These are phyloP conservation scores for Terrapene triunguis DNA, from an alignment of 2,113 vertebrate genomes.

Conservation along the genomic window DNA sequence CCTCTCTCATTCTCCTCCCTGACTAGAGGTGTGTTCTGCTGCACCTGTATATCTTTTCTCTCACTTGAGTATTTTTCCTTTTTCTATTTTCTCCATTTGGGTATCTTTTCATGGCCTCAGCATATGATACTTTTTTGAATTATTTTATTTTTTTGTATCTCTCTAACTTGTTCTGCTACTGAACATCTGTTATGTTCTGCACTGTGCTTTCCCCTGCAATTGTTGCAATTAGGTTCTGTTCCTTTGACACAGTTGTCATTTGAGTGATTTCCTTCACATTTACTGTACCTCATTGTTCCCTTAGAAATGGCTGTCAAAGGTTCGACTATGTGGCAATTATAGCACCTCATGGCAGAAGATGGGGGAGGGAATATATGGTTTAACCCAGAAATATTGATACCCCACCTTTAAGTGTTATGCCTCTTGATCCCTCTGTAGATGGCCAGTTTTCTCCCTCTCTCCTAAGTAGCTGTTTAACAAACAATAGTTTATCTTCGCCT, in stretches of 20 bases:
- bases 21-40: too few relatives aligned
- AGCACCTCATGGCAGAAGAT: not conserved
- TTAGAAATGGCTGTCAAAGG: not conserved
- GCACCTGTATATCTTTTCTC: too few relatives aligned
- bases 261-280: not conserved
- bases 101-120: not conserved
- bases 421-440: too few relatives aligned
- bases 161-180: not conserved
- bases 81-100: not conserved
- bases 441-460: not conserved
- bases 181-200: not conserved
- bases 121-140: not conserved
- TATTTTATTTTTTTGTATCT: not conserved
- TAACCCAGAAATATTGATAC: not conserved
- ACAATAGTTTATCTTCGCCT: not conserved
- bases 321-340: not conserved
- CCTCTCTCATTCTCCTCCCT: too few relatives aligned
- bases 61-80: too few relatives aligned
- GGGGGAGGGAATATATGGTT: not conserved
- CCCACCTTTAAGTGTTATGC: not conserved
- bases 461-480: not conserved
- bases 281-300: not conserved
- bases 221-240: not conserved
- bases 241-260: not conserved
- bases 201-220: not conserved